These are phyloP conservation scores for Agrypnia vestita DNA, from an alignment of 1,140 invertebrate genomes.

Conservation along the genomic window DNA sequence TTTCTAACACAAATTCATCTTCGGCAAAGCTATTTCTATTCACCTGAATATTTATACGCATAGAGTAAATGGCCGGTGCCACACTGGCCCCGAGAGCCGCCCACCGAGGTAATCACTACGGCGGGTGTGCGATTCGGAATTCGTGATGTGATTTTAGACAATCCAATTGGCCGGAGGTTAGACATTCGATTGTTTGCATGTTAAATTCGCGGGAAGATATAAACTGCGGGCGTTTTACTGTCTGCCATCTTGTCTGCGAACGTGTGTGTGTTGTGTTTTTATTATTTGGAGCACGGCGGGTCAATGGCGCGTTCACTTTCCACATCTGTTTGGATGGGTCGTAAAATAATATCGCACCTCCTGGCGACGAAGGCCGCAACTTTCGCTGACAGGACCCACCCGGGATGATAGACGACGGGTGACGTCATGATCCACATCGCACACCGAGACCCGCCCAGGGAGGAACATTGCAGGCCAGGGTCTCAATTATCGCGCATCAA, in stretches of 20 bases:
- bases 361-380: slow-evolving; percentile 13
- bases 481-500: too few relatives aligned
- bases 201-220: background rate
- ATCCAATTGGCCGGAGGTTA: background rate
- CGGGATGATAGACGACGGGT: slow-evolving; percentile 9
- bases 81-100: too few relatives aligned
- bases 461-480: too few relatives aligned
- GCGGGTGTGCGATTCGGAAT: too few relatives aligned
- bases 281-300: slow-evolving; percentile 27
- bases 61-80: too few relatives aligned
- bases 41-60: too few relatives aligned
- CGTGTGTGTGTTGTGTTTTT: background rate
- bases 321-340: slow-evolving; percentile 35
- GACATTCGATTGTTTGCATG: background rate
- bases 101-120: too few relatives aligned
- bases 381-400: slow-evolving; percentile 5
- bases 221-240: background rate
- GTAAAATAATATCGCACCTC: slow-evolving; percentile 36
- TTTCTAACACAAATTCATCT: too few relatives aligned
- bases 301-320: slow-evolving; percentile 38
- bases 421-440: background rate
- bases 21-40: too few relatives aligned
- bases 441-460: background rate
- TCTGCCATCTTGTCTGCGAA: background rate
- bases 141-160: too few relatives aligned